These are phyloP conservation scores for Brachirus orientalis DNA, from an alignment of 2,113 vertebrate species.

Conservation along the genomic window DNA sequence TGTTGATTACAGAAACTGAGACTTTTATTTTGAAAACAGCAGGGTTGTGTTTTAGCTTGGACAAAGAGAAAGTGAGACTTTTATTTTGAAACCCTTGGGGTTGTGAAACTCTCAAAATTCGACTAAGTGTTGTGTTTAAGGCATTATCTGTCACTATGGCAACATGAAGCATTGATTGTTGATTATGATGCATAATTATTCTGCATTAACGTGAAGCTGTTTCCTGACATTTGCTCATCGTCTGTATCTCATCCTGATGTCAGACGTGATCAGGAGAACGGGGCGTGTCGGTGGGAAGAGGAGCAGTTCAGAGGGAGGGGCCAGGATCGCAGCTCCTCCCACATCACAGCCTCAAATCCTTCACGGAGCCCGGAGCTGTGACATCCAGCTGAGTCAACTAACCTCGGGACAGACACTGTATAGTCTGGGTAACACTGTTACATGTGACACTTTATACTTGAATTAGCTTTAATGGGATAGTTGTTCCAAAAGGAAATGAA, in stretches of 20 bases:
- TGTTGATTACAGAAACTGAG: no score
- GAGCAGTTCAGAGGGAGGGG: constrained; percentile 51
- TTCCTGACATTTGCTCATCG: neutral
- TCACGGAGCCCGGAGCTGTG: constrained; percentile 78
- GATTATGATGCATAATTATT: neutral
- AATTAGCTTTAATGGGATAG: neutral
- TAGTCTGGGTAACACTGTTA: constrained; percentile 75
- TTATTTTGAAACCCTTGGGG: no score
- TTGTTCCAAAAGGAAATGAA: no score
- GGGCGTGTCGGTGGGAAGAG: constrained; percentile 67
- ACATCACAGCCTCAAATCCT: constrained; percentile 72
- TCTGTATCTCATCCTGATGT: neutral
- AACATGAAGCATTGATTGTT: no score
- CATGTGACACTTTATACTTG: neutral
- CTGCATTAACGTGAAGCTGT: neutral
- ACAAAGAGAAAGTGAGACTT: no score
- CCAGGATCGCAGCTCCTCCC: constrained; percentile 75
- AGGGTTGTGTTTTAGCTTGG: neutral
- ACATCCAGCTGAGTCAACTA: constrained; percentile 81
- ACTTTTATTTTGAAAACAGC: no score
- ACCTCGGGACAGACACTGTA: constrained; percentile 75
- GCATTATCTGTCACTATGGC: no score
- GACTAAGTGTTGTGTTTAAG: no score
- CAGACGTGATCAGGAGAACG: constrained; percentile 84
- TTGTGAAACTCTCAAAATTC: no score